Percentiles rank a stretch among this genome's conserved stretches.
Evolutionary conservation across 2,113 vertebrate species (phyloP).

Genomic region (Sinocyclocheilus maitianheensis): DNA sequence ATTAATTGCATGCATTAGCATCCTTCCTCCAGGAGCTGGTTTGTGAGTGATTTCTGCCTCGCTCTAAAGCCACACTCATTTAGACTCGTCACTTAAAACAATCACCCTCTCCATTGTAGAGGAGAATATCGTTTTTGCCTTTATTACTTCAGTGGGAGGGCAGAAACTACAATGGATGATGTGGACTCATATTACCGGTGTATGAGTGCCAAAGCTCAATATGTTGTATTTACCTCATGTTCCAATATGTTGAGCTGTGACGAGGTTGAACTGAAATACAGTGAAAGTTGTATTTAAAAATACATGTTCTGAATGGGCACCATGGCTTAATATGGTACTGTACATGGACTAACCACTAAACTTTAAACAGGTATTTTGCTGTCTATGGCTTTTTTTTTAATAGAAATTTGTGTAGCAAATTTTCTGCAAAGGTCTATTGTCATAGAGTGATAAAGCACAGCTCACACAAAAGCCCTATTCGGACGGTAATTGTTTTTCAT

Average conservation of each 20-base stretch:
- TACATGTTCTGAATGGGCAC: background rate
- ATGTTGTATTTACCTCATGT: background rate
- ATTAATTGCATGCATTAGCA: slow-evolving; percentile 48
- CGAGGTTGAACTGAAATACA: background rate
- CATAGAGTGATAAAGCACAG: background rate
- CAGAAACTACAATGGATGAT: background rate
- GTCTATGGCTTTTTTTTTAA: too few relatives aligned
- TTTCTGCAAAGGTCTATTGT: background rate
- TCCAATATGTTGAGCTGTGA: background rate
- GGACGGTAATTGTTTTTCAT: too few relatives aligned
- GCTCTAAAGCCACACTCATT: background rate
- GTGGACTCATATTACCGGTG: background rate
- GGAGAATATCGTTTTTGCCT: background rate
- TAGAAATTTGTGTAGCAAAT: background rate
- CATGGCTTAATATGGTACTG: background rate
- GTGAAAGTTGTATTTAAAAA: background rate
- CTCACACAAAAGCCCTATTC: too few relatives aligned
- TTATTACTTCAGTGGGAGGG: background rate
- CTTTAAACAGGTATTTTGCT: background rate
- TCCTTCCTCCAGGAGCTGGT: background rate
- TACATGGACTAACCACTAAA: background rate
- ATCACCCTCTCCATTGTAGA: background rate
- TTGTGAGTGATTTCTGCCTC: background rate
- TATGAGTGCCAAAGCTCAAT: background rate
- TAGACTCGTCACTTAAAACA: slow-evolving; percentile 1